Evolutionary conservation across 2,888 invertebrate species (phyloP).

Genomic region (Apotomis turbidana): DNA sequence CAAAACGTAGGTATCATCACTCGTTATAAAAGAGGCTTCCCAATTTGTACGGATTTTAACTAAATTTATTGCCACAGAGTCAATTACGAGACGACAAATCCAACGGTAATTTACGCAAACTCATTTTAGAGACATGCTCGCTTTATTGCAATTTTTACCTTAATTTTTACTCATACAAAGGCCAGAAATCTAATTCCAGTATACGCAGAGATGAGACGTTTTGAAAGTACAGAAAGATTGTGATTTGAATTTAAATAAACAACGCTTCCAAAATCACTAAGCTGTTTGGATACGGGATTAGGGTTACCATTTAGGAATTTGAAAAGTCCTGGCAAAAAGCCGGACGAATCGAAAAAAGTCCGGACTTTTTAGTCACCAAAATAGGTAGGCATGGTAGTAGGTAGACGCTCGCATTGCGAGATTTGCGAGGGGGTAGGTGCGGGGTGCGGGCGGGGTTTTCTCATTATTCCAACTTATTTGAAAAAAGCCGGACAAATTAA

Average conservation of each 20-base stretch:
- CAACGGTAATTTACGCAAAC: constrained; percentile 7
- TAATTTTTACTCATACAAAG: neutral
- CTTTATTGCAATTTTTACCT: neutral
- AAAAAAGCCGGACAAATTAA: too few relatives aligned
- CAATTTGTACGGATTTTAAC: constrained; percentile 17
- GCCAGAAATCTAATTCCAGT: neutral
- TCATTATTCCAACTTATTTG: too few relatives aligned
- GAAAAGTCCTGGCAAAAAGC: too few relatives aligned
- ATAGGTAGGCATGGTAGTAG: too few relatives aligned
- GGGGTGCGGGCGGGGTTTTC: too few relatives aligned
- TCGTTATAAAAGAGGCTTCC: neutral
- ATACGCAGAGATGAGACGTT: neutral
- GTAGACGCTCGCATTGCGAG: too few relatives aligned
- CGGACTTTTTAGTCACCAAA: too few relatives aligned
- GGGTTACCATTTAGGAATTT: too few relatives aligned
- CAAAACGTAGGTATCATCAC: neutral
- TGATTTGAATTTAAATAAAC: constrained; percentile 39
- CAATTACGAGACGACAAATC: constrained; percentile 34
- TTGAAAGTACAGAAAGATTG: neutral
- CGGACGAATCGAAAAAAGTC: too few relatives aligned
- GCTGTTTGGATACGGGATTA: too few relatives aligned
- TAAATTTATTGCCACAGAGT: constrained; percentile 36
- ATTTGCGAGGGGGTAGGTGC: too few relatives aligned
- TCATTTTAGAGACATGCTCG: neutral
- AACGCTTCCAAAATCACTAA: constrained; percentile 20